These are phyloP conservation scores for Epirrita christyi DNA, from an alignment of 2,888 invertebrate species.

Conservation along the genomic window DNA sequence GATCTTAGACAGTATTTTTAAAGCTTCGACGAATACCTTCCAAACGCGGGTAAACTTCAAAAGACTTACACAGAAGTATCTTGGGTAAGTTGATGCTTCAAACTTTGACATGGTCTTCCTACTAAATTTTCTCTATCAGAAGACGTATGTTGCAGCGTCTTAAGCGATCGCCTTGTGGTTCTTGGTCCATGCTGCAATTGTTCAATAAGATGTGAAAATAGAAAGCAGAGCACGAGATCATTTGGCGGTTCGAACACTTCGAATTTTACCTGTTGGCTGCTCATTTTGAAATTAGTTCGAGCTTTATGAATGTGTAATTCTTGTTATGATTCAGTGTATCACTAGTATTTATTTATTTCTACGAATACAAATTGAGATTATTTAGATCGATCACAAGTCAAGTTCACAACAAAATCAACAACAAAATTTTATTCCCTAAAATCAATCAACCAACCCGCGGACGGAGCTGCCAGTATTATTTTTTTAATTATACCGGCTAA, in stretches of 20 bases:
- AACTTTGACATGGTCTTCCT: slow-evolving; percentile 84
- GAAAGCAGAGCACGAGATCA: background rate
- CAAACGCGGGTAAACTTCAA: background rate
- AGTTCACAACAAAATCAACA: background rate
- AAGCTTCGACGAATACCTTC: too few species aligned
- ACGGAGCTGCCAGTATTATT: too few species aligned
- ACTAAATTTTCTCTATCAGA: slow-evolving; percentile 91
- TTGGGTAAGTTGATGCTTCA: slow-evolving; percentile 79
- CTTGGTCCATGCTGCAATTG: slow-evolving; percentile 48
- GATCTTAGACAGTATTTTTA: too few species aligned
- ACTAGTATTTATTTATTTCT: background rate
- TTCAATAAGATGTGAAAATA: background rate
- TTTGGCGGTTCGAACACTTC: slow-evolving; percentile 2
- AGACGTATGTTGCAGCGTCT: slow-evolving; percentile 89
- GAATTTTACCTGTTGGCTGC: slow-evolving; percentile 43
- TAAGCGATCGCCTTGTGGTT: slow-evolving; percentile 87
- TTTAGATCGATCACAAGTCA: too few species aligned
- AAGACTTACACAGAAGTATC: slow-evolving; percentile 77
- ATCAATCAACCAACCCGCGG: too few species aligned
- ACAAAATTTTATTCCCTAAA: too few species aligned
- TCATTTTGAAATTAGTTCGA: slow-evolving; percentile 41
- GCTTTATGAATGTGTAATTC: background rate
- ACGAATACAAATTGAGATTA: background rate
- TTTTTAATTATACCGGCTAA: too few species aligned
- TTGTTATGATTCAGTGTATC: background rate